Evolutionary conservation across 2,797 vertebrate species (phyloP).

Genomic region (Semotilus atromaculatus): DNA sequence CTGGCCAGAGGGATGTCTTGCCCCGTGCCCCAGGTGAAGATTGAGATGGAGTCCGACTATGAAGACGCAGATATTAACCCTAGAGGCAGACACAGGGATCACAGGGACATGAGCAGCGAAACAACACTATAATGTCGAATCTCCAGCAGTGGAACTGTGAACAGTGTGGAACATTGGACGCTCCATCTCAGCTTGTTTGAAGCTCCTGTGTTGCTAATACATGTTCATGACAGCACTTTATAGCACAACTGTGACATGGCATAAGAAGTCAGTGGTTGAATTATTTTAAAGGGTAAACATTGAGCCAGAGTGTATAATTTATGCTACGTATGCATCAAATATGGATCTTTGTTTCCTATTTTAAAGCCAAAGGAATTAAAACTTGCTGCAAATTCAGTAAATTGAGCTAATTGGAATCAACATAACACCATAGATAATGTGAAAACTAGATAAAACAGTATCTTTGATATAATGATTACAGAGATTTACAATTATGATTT

Average conservation of each 20-base stretch:
- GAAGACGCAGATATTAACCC: slow-evolving; percentile 85
- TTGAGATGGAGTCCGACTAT: slow-evolving; percentile 95
- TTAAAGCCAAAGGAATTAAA: background rate
- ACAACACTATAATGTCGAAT: slow-evolving; percentile 82
- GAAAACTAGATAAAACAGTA: slow-evolving; percentile 10
- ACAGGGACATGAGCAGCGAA: slow-evolving; percentile 85
- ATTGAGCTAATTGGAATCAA: background rate
- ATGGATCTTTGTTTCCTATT: background rate
- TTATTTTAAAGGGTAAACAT: slow-evolving; percentile 11
- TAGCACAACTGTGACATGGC: background rate
- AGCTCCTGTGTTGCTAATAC: slow-evolving; percentile 8
- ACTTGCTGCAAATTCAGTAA: background rate
- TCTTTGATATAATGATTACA: background rate
- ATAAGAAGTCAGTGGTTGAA: background rate
- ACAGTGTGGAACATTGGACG: background rate
- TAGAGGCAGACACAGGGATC: slow-evolving; percentile 60
- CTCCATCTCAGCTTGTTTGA: background rate
- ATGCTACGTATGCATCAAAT: background rate
- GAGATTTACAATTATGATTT: background rate
- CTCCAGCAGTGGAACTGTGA: background rate
- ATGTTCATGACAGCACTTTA: slow-evolving; percentile 17
- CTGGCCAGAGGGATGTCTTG: slow-evolving; percentile 80
- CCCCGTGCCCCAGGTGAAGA: slow-evolving; percentile 92
- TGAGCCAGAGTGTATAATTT: background rate
- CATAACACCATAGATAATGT: slow-evolving; percentile 6